Conservation (phyloP, 2,113 vertebrate genomes). For the Carassius gibelio region DNA sequence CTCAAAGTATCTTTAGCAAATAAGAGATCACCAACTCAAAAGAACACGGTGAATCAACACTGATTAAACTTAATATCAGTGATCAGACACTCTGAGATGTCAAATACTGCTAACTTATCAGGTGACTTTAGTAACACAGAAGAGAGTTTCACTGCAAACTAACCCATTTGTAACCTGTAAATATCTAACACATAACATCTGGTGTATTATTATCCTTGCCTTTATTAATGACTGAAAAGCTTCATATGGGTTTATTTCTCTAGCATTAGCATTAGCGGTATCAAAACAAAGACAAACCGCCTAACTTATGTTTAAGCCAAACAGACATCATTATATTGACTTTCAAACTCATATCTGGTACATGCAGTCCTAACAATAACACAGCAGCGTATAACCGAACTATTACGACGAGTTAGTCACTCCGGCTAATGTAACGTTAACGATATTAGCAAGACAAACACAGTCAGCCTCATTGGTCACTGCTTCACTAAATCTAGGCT, state of each 20-base stretch:
- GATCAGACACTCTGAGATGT: not conserved
- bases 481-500: not conserved
- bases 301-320: not conserved
- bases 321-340: not conserved
- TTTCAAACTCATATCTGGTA: not conserved
- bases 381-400: not conserved
- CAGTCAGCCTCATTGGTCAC: not conserved
- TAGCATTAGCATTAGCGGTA: slow-evolving; percentile 36
- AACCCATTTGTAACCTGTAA: not conserved
- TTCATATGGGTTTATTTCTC: not conserved
- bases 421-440: not conserved
- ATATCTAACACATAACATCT: not conserved
- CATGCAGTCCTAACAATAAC: not conserved
- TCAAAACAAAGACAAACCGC: not conserved
- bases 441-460: slow-evolving; percentile 13
- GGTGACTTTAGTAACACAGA: not conserved
- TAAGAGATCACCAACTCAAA: not conserved
- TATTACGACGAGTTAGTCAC: not conserved
- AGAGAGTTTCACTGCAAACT: not conserved
- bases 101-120: not conserved
- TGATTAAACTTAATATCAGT: no score
- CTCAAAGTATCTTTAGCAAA: not conserved
- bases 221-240: not conserved
- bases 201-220: not conserved
- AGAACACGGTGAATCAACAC: not conserved